Evolutionary conservation across 2,888 invertebrate species (phyloP).

Genomic region (Petrolisthes cinctipes): DNA sequence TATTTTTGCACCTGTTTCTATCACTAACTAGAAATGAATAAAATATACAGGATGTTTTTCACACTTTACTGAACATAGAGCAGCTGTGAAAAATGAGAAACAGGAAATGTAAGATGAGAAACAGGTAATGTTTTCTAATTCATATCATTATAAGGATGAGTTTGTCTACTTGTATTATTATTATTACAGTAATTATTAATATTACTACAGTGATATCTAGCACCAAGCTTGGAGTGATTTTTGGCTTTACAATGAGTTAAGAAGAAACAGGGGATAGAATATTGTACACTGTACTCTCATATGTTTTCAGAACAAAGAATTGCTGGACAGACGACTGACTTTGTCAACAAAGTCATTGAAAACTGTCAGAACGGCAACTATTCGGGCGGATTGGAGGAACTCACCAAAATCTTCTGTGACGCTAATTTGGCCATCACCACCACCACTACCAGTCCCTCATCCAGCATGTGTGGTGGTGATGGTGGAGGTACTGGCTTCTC

Average conservation of each 20-base stretch:
- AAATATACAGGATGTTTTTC: too few relatives aligned
- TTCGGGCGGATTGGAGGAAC: slow-evolving; percentile 83
- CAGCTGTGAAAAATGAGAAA: too few relatives aligned
- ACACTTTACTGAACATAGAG: too few relatives aligned
- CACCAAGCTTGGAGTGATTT: too few relatives aligned
- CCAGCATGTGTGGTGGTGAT: slow-evolving; percentile 5
- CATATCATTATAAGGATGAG: too few relatives aligned
- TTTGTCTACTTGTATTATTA: not conserved
- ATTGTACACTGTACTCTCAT: not conserved
- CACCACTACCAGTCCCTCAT: slow-evolving; percentile 32
- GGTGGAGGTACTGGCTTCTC: slow-evolving; percentile 23
- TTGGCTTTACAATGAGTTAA: too few relatives aligned
- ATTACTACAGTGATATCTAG: too few relatives aligned
- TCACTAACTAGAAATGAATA: too few relatives aligned
- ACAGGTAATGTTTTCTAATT: too few relatives aligned
- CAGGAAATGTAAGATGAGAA: too few relatives aligned
- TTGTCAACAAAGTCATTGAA: slow-evolving; percentile 91
- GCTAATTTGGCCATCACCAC: slow-evolving; percentile 21
- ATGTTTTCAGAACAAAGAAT: slow-evolving; percentile 81
- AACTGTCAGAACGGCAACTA: slow-evolving; percentile 83
- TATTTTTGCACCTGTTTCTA: too few relatives aligned
- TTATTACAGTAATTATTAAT: not conserved
- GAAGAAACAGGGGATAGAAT: too few relatives aligned
- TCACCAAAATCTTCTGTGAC: slow-evolving; percentile 69
- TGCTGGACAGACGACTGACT: slow-evolving; percentile 92